Evolutionary conservation across 2,888 invertebrate genomes (phyloP).

Genomic region (Lepidocyrtinus sp.): DNA sequence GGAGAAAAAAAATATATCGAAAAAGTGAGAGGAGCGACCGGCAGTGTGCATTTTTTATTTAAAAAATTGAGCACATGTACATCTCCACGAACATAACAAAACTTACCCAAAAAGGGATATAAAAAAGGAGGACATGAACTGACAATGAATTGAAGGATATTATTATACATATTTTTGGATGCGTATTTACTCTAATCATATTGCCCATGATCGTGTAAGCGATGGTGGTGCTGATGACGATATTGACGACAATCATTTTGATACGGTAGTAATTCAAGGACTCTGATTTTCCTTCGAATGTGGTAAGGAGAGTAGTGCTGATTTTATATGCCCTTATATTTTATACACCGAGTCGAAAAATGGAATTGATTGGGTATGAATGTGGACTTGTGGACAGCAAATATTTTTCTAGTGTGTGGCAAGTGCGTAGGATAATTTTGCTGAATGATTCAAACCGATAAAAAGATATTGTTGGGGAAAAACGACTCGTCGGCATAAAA

Average conservation of each 20-base stretch:
- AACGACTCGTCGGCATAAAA: no score
- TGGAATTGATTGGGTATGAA: no score
- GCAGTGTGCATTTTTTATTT: constrained; percentile 9
- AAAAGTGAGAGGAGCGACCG: neutral
- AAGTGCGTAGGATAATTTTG: no score
- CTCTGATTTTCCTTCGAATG: no score
- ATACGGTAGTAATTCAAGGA: neutral
- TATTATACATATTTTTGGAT: neutral
- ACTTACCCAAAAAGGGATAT: neutral
- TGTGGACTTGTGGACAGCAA: no score
- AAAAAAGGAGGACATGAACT: neutral
- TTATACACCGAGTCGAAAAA: no score
- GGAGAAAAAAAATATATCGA: neutral
- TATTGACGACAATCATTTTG: no score
- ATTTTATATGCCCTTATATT: no score
- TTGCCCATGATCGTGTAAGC: neutral
- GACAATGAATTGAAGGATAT: neutral
- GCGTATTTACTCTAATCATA: neutral
- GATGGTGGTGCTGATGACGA: neutral
- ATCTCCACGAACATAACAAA: neutral
- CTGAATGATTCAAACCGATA: no score
- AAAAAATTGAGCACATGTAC: constrained; percentile 6
- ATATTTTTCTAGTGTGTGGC: no score
- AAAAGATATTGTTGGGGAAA: no score
- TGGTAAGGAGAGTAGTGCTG: no score